phyloP scores from a whole-genome alignment of 2,888 invertebrate genomes.

The Spatulosminthurus flaviceps region DNA sequence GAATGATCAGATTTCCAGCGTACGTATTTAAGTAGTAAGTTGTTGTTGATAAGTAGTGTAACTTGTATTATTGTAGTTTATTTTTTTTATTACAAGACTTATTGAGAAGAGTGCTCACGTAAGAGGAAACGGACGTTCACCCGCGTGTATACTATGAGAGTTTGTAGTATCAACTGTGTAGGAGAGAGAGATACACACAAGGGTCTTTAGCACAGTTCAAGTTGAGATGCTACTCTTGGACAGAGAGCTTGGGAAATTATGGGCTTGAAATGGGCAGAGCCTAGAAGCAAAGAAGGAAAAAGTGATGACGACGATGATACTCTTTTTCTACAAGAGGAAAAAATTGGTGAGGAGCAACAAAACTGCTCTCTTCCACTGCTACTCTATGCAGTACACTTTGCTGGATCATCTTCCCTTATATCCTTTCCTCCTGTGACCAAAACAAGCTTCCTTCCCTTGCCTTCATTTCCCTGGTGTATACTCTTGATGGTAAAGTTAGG shows the following conservation, averaged over 20 bases:
- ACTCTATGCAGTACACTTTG: background rate
- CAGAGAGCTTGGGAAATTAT: background rate
- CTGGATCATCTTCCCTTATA: background rate
- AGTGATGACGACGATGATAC: slow-evolving; percentile 14
- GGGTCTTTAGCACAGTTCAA: background rate
- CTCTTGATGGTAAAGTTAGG: slow-evolving; percentile 5
- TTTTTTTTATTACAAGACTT: background rate
- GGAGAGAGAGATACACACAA: background rate
- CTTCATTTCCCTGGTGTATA: background rate
- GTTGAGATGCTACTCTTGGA: background rate
- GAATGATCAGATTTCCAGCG: slow-evolving; percentile 1
- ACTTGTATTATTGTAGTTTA: background rate
- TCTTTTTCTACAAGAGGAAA: background rate
- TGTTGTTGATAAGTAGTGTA: too few species aligned
- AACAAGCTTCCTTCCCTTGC: slow-evolving; percentile 5
- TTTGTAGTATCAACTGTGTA: background rate
- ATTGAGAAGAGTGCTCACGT: background rate
- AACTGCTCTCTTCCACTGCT: slow-evolving; percentile 1
- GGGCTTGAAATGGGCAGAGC: background rate
- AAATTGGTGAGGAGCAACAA: background rate
- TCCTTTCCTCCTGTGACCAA: background rate
- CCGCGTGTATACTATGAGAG: slow-evolving; percentile 18
- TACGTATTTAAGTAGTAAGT: too few species aligned
- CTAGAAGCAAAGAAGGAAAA: background rate
- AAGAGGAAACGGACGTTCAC: slow-evolving; percentile 28